Evolutionary conservation across 1,140 invertebrate genomes (phyloP), one percentile per base, ranked within the genome.

Genomic region (Notospermus geniculatus): DNA sequence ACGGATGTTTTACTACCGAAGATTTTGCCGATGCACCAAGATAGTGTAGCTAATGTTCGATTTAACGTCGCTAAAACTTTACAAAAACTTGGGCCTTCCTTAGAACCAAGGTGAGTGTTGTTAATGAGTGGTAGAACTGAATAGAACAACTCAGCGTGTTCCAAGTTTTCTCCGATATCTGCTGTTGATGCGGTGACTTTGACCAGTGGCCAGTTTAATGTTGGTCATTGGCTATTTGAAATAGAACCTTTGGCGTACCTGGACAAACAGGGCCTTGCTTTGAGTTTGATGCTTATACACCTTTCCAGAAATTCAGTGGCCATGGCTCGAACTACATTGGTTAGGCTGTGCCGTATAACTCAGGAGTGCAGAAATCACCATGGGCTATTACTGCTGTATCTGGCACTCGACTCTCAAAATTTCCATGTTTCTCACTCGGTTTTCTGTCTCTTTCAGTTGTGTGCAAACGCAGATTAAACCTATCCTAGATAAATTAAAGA

Each of bases 11-110:
- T 99, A 78, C 85, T 99, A 67, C 97, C 97, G 17, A 98, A 94
- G n/a, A 93, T 99, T 2, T 80, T 97, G 60, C 85, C 87, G 63
- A 91, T 99, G 87, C 92, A 95, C 4, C 87, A 87, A 68, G 97
- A 99, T 81, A 91, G 90, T 75, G 96, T 99, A 27, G 92, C 97
- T 57, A 99, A 99, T 85, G 97, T 99, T 13, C 87, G 97, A 69
- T 99, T 99, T 83, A 99, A 99, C 83, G 97, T 99, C 59, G 97
- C 97, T 27, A 99, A 99, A 83, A 97, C 95, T 22, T 81, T 99
- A 62, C 93, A 96, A 74, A 92, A 91, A 75, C 92, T 99, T 78
- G 92, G 93, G 60, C 91, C 94, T 39, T 89, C 89, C 75, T 81
- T 99, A 53, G 94, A 97, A 75, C 87, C 89, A 63, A 88, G 73